Base-by-base conservation (phyloP, 2,797 vertebrate species). In the Hylomyscus alleni region DNA sequence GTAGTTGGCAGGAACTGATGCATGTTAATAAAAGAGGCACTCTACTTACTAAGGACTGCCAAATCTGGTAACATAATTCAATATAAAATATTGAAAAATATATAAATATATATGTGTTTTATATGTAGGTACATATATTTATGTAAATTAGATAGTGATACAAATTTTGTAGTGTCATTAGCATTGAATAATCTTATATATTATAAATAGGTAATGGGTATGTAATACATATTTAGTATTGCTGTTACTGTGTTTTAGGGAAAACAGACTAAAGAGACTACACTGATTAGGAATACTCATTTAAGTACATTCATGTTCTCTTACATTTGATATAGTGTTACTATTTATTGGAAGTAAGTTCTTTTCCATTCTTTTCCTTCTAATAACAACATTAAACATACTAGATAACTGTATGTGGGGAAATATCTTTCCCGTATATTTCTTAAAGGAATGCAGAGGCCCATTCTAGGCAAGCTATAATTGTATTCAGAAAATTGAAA, bases 401-500 rank as follows among this genome's bases (percentile, higher is more conserved):
- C 37, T 90, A 86, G 31, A 94, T 40, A 77, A 86, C 12, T 93
- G 6, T 69, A 69, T 69, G 67, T n/a, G 34, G 67, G 67, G 6
- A 69, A 69, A n/a, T 69, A 69, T 13, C 19, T 69, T 69, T 91
- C 69, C 26, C 34, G 1, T 91, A 69, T 76, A 20, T 94, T 95
- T 93, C 26, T 91, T 72, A 80, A 52, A 97, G 40, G 78, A 91
- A 77, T 83, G 56, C 58, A 52, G 4, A n/a, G 88, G 9, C 15
- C 26, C 56, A 78, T 90, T 91, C 81, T 94, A 95, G 37, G 78
- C 78, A 96, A 88, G 37, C 65, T 81, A 69, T 86, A 81, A 73
- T 72, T 77, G 86, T 83, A 89, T 80, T 95, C 73, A 91, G 89
- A 87, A 92, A 90, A 92, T n/a, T 87, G 77, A 92, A 91, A 81